Evolutionary conservation across 1,140 invertebrate species (phyloP).

Genomic region (Hydropsyche tenuis): DNA sequence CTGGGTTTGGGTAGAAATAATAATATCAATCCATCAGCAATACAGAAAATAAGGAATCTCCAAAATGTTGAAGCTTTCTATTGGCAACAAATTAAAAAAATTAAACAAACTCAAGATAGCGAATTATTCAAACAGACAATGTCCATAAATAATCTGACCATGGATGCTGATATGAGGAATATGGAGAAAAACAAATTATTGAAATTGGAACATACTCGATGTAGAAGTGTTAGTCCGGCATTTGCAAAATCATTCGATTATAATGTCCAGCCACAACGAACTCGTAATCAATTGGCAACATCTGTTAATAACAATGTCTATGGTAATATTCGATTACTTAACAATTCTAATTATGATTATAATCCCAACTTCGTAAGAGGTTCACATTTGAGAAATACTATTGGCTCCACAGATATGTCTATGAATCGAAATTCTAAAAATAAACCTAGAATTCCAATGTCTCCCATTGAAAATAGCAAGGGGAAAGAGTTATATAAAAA

Average conservation of each 20-base stretch:
- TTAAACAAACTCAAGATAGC: conserved; percentile 64
- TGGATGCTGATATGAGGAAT: not conserved
- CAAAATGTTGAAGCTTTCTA: conserved; percentile 67
- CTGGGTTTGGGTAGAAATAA: not conserved
- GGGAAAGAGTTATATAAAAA: not conserved
- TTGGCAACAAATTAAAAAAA: conserved; percentile 66
- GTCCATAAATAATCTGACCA: conserved; percentile 35
- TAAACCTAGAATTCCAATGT: not conserved
- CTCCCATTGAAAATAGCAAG: not conserved
- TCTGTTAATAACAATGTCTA: not conserved
- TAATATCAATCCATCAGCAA: not conserved
- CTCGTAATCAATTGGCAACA: not conserved
- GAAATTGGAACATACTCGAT: conserved; percentile 23
- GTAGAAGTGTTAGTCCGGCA: conserved; percentile 45
- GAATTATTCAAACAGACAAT: conserved; percentile 58
- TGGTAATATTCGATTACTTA: not conserved
- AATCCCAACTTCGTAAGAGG: conserved; percentile 45
- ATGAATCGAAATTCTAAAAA: not conserved
- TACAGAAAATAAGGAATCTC: conserved; percentile 54
- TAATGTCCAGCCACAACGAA: conserved; percentile 16
- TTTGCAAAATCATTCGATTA: conserved; percentile 31
- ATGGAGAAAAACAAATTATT: not conserved
- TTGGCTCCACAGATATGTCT: conserved; percentile 30
- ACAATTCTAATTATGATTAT: not conserved
- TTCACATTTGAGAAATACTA: conserved; percentile 36